These are phyloP conservation scores for Phrynocephalus forsythii DNA, from an alignment of 2,797 vertebrate species.

Conservation along the genomic window DNA sequence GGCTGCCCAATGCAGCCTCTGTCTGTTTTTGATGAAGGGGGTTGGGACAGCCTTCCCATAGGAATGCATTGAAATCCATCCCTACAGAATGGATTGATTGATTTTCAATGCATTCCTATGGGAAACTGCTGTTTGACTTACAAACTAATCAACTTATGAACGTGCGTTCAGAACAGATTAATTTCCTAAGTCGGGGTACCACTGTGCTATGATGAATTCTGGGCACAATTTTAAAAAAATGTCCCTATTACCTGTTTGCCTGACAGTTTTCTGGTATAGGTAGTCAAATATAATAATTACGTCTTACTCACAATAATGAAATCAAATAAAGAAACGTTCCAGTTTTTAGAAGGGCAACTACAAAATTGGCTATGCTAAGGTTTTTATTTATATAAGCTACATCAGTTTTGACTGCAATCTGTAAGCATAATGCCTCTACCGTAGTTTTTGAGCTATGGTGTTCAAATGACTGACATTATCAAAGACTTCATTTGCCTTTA, in stretches of 20 bases:
- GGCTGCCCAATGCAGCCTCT: too few species aligned
- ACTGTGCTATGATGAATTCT: not conserved
- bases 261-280: not conserved
- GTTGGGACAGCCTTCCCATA: too few species aligned
- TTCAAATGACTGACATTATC: not conserved
- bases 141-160: too few species aligned
- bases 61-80: too few species aligned
- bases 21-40: too few species aligned
- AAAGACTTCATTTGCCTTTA: slow-evolving; percentile 2
- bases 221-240: not conserved
- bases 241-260: not conserved
- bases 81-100: too few species aligned
- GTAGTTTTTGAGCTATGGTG: not conserved
- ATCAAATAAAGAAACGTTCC: not conserved
- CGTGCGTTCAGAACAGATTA: too few species aligned
- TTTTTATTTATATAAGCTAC: not conserved
- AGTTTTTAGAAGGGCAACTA: not conserved
- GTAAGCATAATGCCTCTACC: not conserved
- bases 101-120: too few species aligned
- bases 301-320: not conserved
- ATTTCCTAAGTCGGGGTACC: too few species aligned
- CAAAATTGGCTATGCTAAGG: not conserved
- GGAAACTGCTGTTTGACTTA: too few species aligned
- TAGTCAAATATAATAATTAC: not conserved
- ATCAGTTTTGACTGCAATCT: not conserved